Evolutionary conservation across 2,797 vertebrate genomes (phyloP).

Genomic region (Rhodeus uyekii): DNA sequence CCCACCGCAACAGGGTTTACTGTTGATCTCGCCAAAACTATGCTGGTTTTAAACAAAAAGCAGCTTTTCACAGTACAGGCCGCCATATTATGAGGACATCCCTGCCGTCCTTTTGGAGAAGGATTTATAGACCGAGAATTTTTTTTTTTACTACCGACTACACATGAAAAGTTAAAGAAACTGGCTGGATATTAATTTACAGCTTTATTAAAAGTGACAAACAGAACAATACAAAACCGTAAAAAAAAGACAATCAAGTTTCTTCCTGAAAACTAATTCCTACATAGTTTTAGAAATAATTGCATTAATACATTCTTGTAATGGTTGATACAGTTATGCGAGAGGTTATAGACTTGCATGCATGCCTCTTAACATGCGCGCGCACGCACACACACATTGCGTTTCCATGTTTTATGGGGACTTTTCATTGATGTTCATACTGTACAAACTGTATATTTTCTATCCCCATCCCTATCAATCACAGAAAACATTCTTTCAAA

Average conservation of each 20-base stretch:
- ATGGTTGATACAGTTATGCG: neutral
- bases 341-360: neutral
- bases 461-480: neutral
- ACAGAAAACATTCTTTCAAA: neutral
- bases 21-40: conserved; percentile 13
- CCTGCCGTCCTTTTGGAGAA: neutral
- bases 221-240: neutral
- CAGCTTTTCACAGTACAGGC: conserved; percentile 15
- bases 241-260: no score
- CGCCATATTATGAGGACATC: neutral
- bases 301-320: neutral
- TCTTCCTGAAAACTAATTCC: neutral
- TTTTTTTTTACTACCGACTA: neutral
- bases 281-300: neutral
- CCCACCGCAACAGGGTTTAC: conserved; percentile 24
- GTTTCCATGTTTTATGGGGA: neutral
- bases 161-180: neutral
- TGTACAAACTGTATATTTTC: neutral
- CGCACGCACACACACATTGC: neutral
- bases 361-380: neutral
- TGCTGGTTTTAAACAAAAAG: conserved; percentile 27
- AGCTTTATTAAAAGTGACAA: neutral
- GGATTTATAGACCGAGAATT: conserved; percentile 9
- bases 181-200: neutral
- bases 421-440: neutral